A percentile compares a stretch with the other conserved stretches of the same genome.
These are phyloP conservation scores for Phenganax stokvisi DNA, from an alignment of 92 coral and sea anemone species.

Conservation along the genomic window DNA sequence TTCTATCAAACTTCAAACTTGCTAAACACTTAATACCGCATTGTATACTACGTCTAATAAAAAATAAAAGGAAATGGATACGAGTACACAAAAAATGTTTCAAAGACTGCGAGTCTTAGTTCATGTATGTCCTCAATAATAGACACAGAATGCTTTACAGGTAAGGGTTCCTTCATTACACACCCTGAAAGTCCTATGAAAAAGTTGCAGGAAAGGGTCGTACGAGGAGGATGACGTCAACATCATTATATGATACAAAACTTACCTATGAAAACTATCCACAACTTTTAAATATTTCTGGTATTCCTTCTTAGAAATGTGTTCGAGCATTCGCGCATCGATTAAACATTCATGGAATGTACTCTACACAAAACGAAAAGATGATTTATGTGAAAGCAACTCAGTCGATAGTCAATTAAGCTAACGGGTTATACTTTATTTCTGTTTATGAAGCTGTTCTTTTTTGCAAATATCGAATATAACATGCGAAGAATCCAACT, in stretches of 20 bases:
- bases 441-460: no score
- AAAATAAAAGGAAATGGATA: neutral
- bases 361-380: conserved; percentile 49
- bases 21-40: conserved; percentile 90
- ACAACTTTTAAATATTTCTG: conserved; percentile 92
- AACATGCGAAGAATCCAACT: no score
- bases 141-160: no score
- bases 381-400: neutral
- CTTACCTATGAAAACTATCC: conserved; percentile 96
- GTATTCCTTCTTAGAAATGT: conserved; percentile 93
- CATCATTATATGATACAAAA: neutral
- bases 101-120: no score
- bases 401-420: neutral
- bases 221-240: no score
- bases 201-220: no score
- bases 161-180: no score
- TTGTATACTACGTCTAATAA: conserved; percentile 84
- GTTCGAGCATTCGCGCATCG: conserved; percentile 98
- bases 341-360: conserved; percentile 87
- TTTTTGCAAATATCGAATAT: no score
- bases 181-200: no score
- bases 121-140: no score
- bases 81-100: neutral
- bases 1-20: conserved; percentile 79
- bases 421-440: neutral